Base-by-base conservation (phyloP, 2,888 invertebrate species). In the Scrobipalpa atriplicella region DNA sequence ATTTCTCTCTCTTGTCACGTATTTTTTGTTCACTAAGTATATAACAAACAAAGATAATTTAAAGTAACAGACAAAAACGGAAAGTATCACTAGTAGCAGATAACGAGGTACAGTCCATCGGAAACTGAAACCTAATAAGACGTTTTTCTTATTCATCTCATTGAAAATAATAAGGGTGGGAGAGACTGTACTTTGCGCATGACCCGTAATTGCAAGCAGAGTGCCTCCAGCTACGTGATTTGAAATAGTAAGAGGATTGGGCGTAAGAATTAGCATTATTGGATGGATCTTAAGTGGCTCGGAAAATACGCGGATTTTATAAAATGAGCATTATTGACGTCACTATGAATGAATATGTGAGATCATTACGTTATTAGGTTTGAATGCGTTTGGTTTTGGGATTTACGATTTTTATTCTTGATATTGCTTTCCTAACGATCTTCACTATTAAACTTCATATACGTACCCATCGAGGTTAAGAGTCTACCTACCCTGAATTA, bases 131-230 rank as follows among this genome's bases (percentile, higher is more conserved):
- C 16, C 47, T 2, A 10, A 47, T 47, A 47, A n/a, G n/a, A 43
- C 13, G 13, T n/a, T 47, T 47, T 16, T 47, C 47, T 47, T 10
- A n/a, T 47, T 16, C n/a, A 47, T 8, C 47, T 16, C 16, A 47
- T 47, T 47, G 47, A 47, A 43, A 47, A 47, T 47, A 47, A 47
- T 47, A 47, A 47, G 47, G 47, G n/a, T n/a, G 11, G 47, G n/a
- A 10, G 47, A 29, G 29, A 29, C 29, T 29, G 29, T 29, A 29
- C 47, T 47, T 47, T 47, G 47, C 16, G 47, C 47, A 47, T n/a
- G n/a, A 47, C n/a, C 47, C n/a, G 13, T 47, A 10, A 47, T 47
- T 47, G 47, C n/a, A 16, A 47, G n/a, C 16, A 47, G 47, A 47
- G 47, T 47, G 47, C 47, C 47, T 47, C 8, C 47, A 47, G 47